These are phyloP conservation scores for Knipowitschia caucasica DNA, from an alignment of 2,797 vertebrate species.

Conservation along the genomic window DNA sequence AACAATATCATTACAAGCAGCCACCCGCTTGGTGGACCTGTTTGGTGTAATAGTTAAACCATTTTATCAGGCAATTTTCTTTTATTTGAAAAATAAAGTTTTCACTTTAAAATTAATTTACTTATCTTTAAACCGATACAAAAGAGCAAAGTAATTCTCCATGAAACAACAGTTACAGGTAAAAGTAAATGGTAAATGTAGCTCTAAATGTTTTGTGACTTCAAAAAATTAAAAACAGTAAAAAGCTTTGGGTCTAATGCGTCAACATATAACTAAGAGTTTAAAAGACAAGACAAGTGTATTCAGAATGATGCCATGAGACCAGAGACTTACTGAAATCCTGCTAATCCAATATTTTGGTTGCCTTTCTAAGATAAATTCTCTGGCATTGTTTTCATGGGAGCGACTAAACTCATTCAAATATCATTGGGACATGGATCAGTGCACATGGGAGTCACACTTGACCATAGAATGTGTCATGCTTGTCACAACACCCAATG, in stretches of 20 bases:
- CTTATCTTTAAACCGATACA: too few relatives aligned
- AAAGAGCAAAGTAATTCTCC: too few relatives aligned
- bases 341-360: slow-evolving; percentile 70
- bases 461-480: slow-evolving; percentile 73
- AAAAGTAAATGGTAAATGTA: too few relatives aligned
- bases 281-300: slow-evolving; percentile 28
- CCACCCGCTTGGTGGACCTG: slow-evolving; percentile 33
- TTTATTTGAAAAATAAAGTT: slow-evolving; percentile 18
- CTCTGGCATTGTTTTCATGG: slow-evolving; percentile 66
- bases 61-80: not conserved
- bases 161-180: too few relatives aligned
- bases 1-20: slow-evolving; percentile 59
- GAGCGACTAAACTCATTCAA: slow-evolving; percentile 58
- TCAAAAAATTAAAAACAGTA: slow-evolving; percentile 7
- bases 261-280: slow-evolving; percentile 30
- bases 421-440: slow-evolving; percentile 68
- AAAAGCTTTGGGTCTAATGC: slow-evolving; percentile 12
- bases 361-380: slow-evolving; percentile 71
- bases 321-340: slow-evolving; percentile 57
- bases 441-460: slow-evolving; percentile 59
- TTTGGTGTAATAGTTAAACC: not conserved
- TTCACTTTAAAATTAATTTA: too few relatives aligned
- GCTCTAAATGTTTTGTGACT: too few relatives aligned
- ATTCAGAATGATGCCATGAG: slow-evolving; percentile 60
- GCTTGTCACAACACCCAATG: slow-evolving; percentile 67